phyloP scores from a whole-genome alignment of 2,888 invertebrate genomes.

The Drosophila kokeensis region DNA sequence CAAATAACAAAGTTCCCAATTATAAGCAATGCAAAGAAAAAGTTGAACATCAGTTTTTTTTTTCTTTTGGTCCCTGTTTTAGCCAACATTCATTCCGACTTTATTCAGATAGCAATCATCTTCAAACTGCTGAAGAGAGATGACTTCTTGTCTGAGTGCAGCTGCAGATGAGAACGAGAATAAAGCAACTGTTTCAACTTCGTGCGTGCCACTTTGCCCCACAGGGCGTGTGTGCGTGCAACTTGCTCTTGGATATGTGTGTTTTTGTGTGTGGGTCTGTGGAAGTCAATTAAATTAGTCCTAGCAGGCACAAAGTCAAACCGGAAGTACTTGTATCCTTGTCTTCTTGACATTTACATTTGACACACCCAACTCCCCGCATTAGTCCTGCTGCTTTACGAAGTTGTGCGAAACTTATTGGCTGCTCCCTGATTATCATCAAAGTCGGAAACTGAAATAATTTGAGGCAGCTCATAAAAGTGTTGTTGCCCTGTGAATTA shows the following conservation, averaged over 20 bases:
- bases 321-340: slow-evolving; percentile 48
- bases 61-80: slow-evolving; percentile 6
- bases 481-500: slow-evolving; percentile 32
- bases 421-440: slow-evolving; percentile 58
- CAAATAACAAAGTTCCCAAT: slow-evolving; percentile 81
- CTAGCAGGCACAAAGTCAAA: slow-evolving; percentile 44
- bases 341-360: slow-evolving; percentile 70
- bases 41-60: slow-evolving; percentile 42
- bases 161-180: slow-evolving; percentile 24
- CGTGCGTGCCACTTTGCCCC: slow-evolving; percentile 36
- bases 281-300: slow-evolving; percentile 75
- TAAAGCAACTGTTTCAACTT: slow-evolving; percentile 38
- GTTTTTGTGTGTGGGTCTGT: slow-evolving; percentile 29
- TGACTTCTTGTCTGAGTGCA: slow-evolving; percentile 33
- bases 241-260: slow-evolving; percentile 26
- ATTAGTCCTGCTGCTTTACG: slow-evolving; percentile 37
- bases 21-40: slow-evolving; percentile 67
- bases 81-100: slow-evolving; percentile 20
- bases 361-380: slow-evolving; percentile 15
- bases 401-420: slow-evolving; percentile 63
- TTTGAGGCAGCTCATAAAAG: slow-evolving; percentile 47
- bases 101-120: slow-evolving; percentile 53
- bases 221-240: slow-evolving; percentile 46
- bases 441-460: slow-evolving; percentile 64
- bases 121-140: slow-evolving; percentile 14